phyloP scores from a whole-genome alignment of 2,113 vertebrate genomes.

The Octodon degus region DNA sequence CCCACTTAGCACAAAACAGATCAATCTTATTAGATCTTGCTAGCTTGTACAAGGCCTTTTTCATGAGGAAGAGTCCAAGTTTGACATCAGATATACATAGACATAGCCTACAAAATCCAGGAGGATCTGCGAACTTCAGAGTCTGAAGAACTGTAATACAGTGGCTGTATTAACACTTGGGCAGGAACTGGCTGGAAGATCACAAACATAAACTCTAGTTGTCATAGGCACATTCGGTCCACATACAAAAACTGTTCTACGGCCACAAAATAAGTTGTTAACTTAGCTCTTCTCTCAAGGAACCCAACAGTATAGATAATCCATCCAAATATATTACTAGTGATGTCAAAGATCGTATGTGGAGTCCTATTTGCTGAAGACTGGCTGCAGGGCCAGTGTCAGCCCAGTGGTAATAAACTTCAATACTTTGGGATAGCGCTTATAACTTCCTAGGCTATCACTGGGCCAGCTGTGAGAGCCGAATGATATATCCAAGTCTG shows the following conservation, averaged over 20 bases:
- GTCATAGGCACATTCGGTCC: neutral
- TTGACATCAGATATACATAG: neutral
- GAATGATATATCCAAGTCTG: neutral
- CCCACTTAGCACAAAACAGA: neutral
- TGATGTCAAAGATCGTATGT: neutral
- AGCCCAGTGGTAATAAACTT: neutral
- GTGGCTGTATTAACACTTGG: neutral
- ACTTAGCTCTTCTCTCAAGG: neutral
- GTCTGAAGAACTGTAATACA: neutral
- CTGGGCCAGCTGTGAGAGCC: neutral
- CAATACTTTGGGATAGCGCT: neutral
- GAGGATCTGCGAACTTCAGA: neutral
- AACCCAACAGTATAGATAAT: neutral
- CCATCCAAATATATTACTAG: neutral
- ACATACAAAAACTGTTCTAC: neutral
- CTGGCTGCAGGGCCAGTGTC: neutral
- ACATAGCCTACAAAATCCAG: neutral
- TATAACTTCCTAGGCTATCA: neutral
- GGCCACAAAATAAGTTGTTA: conserved; percentile 12
- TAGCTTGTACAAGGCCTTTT: neutral
- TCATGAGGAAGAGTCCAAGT: neutral
- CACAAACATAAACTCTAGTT: conserved; percentile 18
- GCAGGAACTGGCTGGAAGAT: neutral
- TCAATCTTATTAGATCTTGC: conserved; percentile 28
- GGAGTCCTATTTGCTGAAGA: neutral